Evolutionary conservation across 2,888 invertebrate species (phyloP).

Genomic region (Fragum whitleyi): DNA sequence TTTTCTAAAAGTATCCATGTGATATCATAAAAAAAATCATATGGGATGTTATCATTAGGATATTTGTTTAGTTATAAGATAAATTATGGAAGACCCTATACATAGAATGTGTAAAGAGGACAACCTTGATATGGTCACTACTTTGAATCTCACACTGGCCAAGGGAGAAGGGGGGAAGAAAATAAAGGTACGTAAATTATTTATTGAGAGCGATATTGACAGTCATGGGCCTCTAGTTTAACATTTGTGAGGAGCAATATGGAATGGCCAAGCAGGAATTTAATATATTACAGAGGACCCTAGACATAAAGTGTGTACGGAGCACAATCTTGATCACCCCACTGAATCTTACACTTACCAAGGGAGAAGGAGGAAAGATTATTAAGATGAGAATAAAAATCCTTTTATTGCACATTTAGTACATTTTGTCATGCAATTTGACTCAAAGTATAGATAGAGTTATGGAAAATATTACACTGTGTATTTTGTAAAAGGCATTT

Average conservation of each 20-base stretch:
- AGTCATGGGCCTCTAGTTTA: not conserved
- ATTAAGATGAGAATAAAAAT: no score
- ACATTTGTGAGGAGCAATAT: not conserved
- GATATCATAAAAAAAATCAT: no score
- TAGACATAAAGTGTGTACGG: slow-evolving; percentile 80
- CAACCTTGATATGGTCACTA: slow-evolving; percentile 78
- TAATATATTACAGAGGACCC: slow-evolving; percentile 83
- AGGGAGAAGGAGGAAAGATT: slow-evolving; percentile 83
- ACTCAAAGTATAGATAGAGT: no score
- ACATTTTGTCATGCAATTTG: no score
- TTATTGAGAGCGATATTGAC: no score
- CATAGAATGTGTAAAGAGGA: slow-evolving; percentile 81
- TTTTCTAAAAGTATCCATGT: no score
- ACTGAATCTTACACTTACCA: slow-evolving; percentile 82
- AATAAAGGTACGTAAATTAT: slow-evolving; percentile 81
- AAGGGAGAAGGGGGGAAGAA: slow-evolving; percentile 83
- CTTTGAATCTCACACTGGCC: slow-evolving; percentile 81
- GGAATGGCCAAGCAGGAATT: no score
- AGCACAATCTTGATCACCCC: slow-evolving; percentile 82
- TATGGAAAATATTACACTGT: no score
- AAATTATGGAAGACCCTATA: slow-evolving; percentile 83
- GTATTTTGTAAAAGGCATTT: no score
- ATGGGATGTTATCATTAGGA: no score
- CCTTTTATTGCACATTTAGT: no score
- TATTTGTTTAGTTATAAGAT: no score